phyloP scores from a whole-genome alignment of 1,140 invertebrate genomes.

The Neodiprion virginianus region DNA sequence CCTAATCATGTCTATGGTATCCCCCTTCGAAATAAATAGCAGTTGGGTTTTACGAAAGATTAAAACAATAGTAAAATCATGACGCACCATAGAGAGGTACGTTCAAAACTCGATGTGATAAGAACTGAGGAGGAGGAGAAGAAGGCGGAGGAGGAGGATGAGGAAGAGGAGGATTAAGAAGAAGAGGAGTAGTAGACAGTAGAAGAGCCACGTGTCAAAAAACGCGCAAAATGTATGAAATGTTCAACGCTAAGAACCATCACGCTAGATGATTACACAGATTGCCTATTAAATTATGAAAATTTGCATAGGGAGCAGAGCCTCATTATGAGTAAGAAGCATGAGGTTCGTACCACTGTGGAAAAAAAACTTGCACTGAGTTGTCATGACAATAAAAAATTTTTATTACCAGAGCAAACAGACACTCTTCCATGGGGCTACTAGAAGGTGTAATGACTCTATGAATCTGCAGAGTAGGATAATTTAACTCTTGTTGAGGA shows the following conservation, averaged over 20 bases:
- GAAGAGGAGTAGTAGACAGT: not conserved
- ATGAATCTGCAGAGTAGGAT: not conserved
- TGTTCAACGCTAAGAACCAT: constrained; percentile 20
- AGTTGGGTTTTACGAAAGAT: constrained; percentile 4
- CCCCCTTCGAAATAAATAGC: not conserved
- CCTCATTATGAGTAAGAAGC: constrained; percentile 29
- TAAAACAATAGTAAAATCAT: constrained; percentile 31
- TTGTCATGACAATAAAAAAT: not conserved
- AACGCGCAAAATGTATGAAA: constrained; percentile 21
- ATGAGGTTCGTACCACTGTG: constrained; percentile 28
- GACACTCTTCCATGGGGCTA: not conserved
- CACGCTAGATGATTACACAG: constrained; percentile 9
- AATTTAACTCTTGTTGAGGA: not conserved
- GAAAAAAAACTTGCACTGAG: constrained; percentile 19
- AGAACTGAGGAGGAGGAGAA: constrained; percentile 15
- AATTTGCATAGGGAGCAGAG: constrained; percentile 17
- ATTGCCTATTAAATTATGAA: constrained; percentile 18
- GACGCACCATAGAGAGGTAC: constrained; percentile 37
- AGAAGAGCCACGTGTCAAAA: constrained; percentile 26
- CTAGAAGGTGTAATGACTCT: not conserved
- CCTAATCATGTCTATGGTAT: constrained; percentile 9
- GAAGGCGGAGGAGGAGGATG: not conserved
- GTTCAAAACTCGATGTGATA: constrained; percentile 55
- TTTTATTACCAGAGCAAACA: not conserved
- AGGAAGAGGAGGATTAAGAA: no score